These are phyloP conservation scores for Cinclus mexicanus DNA, from an alignment of 2,113 vertebrate genomes.

Conservation along the genomic window DNA sequence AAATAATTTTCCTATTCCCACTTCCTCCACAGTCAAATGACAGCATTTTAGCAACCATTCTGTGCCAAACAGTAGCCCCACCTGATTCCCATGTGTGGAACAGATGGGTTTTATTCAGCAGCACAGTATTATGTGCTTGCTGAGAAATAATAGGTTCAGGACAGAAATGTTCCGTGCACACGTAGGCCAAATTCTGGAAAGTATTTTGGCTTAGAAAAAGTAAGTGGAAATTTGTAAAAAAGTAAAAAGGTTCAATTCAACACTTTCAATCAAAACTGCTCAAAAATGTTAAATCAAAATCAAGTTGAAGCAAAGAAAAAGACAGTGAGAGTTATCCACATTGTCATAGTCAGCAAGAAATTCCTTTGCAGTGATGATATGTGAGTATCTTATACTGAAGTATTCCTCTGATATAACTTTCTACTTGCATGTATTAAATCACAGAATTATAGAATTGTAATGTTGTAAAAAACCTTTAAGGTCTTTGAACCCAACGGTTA, in stretches of 20 bases:
- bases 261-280: not conserved
- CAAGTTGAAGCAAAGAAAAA: not conserved
- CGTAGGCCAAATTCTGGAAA: not conserved
- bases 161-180: not conserved
- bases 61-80: conserved; percentile 9
- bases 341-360: not conserved
- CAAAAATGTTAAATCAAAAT: not conserved
- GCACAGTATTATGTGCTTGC: not conserved
- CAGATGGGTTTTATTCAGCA: not conserved
- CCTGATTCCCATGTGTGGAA: conserved; percentile 3
- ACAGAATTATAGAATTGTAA: not conserved
- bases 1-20: not conserved
- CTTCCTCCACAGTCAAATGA: not conserved
- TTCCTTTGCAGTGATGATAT: not conserved
- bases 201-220: not conserved
- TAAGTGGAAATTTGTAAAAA: not conserved
- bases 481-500: not conserved
- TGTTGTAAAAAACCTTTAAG: not conserved
- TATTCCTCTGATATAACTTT: not conserved
- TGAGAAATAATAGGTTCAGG: not conserved
- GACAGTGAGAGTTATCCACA: not conserved
- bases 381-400: not conserved
- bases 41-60: not conserved
- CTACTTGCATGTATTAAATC: not conserved
- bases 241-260: not conserved